Conservation (phyloP, 2,797 vertebrate genomes). For the Danio kyathit region DNA sequence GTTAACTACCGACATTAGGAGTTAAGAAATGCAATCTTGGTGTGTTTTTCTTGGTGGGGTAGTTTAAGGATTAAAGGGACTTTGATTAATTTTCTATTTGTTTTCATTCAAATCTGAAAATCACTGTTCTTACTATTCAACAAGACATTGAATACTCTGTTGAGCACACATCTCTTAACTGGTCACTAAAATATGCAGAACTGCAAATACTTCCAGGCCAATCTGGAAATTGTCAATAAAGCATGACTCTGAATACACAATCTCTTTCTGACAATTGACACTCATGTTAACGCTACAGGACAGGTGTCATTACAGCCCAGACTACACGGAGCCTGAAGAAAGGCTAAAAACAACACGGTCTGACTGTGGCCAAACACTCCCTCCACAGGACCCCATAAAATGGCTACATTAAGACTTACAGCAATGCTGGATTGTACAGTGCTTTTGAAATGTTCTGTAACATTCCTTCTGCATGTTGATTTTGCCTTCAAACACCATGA, state of each 20-base stretch:
- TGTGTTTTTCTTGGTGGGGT: no score
- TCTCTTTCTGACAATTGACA: constrained; percentile 17
- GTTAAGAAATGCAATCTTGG: no score
- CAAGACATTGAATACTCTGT: neutral
- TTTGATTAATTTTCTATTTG: neutral
- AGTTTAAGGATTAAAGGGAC: no score
- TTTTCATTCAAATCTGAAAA: neutral
- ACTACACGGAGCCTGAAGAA: constrained; percentile 55
- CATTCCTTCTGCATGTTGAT: no score
- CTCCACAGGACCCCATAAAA: constrained; percentile 10
- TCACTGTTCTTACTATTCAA: neutral
- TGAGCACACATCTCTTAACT: neutral
- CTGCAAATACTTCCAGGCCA: neutral
- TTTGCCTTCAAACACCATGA: no score
- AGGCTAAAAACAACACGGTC: constrained; percentile 49
- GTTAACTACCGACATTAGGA: no score
- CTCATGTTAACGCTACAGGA: constrained; percentile 46
- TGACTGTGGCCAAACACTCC: constrained; percentile 26
- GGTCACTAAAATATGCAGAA: neutral
- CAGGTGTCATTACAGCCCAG: constrained; percentile 59
- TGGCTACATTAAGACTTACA: constrained; percentile 13
- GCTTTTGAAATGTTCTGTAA: no score
- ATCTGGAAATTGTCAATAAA: neutral
- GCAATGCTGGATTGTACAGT: no score
- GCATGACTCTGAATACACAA: neutral